Evolutionary conservation across 1,140 invertebrate species (phyloP).

Genomic region (Homarus americanus): DNA sequence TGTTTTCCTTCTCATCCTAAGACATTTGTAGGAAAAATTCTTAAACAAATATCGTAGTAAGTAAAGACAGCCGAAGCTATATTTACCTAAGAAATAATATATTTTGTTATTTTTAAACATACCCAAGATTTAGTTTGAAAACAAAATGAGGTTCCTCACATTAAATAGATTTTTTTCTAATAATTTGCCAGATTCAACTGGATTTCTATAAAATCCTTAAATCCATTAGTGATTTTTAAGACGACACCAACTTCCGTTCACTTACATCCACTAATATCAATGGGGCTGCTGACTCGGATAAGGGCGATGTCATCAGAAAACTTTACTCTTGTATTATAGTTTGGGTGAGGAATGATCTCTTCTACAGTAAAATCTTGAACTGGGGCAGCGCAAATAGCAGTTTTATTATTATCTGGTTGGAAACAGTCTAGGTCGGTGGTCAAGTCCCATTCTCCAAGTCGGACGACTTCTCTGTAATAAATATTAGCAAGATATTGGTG

Average conservation of each 20-base stretch:
- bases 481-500: neutral
- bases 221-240: too few species aligned
- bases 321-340: constrained; percentile 78
- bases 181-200: neutral
- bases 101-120: too few species aligned
- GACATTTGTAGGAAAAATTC: too few species aligned
- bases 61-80: too few species aligned
- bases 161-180: neutral
- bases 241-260: neutral
- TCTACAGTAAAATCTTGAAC: constrained; percentile 82
- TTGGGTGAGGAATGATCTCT: constrained; percentile 80
- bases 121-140: too few species aligned
- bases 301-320: constrained; percentile 83
- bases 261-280: constrained; percentile 26
- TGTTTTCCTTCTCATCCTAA: too few species aligned
- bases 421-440: constrained; percentile 22
- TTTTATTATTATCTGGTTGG: neutral
- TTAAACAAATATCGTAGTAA: too few species aligned
- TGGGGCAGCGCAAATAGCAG: constrained; percentile 54
- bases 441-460: constrained; percentile 43
- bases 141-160: too few species aligned
- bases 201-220: too few species aligned
- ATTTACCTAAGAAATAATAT: too few species aligned
- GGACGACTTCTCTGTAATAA: constrained; percentile 9
- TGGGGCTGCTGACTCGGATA: constrained; percentile 38